Evolutionary conservation across 2,797 vertebrate genomes (phyloP).

Genomic region (Parotocinclus haroldoi): DNA sequence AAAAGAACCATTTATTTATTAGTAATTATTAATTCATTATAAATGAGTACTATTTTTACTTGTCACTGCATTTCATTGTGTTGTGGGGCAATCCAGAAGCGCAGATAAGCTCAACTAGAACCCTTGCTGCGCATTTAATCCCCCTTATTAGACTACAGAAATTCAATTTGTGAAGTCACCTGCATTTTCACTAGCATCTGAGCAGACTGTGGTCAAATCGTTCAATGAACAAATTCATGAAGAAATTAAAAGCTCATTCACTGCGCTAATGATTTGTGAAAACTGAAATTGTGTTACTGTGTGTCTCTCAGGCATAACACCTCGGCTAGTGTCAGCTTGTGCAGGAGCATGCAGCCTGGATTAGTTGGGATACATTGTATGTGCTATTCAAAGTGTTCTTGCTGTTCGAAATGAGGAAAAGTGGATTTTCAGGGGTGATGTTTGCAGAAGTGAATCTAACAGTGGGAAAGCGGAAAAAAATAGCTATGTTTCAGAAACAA

Average conservation of each 20-base stretch:
- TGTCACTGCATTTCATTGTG: no score
- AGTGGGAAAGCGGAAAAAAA: background rate
- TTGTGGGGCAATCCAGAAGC: background rate
- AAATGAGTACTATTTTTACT: no score
- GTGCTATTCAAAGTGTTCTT: background rate
- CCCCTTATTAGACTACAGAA: constrained; percentile 12
- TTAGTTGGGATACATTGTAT: constrained; percentile 6
- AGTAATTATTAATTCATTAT: no score
- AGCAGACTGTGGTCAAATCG: constrained; percentile 8
- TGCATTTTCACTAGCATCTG: constrained; percentile 7
- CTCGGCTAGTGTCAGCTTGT: background rate
- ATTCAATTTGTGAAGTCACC: constrained; percentile 19
- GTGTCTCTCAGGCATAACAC: background rate
- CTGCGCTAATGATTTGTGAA: constrained; percentile 5
- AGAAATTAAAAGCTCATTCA: constrained; percentile 16
- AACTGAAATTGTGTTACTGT: constrained; percentile 1
- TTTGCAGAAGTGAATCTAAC: constrained; percentile 9
- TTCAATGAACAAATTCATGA: constrained; percentile 18
- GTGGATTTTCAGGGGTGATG: background rate
- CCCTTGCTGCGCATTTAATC: constrained; percentile 3
- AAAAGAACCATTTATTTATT: no score
- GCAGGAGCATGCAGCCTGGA: constrained; percentile 25
- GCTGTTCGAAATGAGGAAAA: background rate
- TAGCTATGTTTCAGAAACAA: background rate
- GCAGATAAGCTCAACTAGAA: constrained; percentile 12